These are phyloP conservation scores for Tetragnatha montana DNA, from an alignment of 2,888 invertebrate species.

Conservation along the genomic window DNA sequence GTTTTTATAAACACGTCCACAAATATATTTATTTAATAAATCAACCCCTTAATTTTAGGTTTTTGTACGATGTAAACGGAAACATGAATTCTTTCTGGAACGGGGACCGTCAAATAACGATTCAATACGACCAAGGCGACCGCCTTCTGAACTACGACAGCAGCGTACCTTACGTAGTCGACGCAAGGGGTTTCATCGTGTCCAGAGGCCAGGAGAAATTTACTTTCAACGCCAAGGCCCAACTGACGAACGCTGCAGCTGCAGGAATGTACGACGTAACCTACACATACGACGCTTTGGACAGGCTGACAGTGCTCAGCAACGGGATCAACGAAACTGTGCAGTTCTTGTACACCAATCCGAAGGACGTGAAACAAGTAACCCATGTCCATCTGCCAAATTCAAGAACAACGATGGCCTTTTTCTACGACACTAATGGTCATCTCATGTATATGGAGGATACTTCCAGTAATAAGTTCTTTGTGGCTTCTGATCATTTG, in stretches of 20 bases:
- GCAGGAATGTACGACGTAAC: conserved; percentile 86
- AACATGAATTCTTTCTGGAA: conserved; percentile 82
- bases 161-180: conserved; percentile 80
- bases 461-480: conserved; percentile 88
- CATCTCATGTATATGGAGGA: conserved; percentile 92
- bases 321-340: conserved; percentile 95
- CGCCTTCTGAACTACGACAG: conserved; percentile 75
- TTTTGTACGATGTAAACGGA: conserved; percentile 92
- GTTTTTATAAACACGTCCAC: too few relatives aligned
- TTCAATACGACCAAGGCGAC: conserved; percentile 75
- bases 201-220: conserved; percentile 95
- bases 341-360: conserved; percentile 96
- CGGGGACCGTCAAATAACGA: conserved; percentile 73
- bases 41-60: conserved; percentile 84
- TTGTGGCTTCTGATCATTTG: conserved; percentile 93
- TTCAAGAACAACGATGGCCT: conserved; percentile 91
- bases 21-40: background rate
- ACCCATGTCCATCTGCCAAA: conserved; percentile 93
- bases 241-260: conserved; percentile 89
- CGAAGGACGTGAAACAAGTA: conserved; percentile 87
- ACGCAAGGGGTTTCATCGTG: conserved; percentile 90
- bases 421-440: conserved; percentile 93
- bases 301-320: conserved; percentile 90
- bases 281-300: conserved; percentile 93
- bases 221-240: conserved; percentile 94